Evolutionary conservation across 2,113 vertebrate genomes (phyloP).

Genomic region (Stictonetta naevosa): DNA sequence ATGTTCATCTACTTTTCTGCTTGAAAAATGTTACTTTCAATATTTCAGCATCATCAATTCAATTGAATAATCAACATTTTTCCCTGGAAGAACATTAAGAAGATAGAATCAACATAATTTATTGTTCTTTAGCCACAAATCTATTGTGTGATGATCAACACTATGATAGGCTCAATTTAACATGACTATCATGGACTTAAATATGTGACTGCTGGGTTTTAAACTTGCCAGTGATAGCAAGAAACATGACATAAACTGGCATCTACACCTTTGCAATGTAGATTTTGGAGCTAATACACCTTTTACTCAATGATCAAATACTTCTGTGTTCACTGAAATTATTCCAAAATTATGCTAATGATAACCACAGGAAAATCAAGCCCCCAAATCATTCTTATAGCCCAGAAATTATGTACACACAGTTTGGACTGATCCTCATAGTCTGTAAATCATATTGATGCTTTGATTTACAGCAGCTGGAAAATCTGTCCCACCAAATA

Average conservation of each 20-base stretch:
- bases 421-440: not conserved
- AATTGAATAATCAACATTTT: not conserved
- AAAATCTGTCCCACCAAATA: not conserved
- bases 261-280: not conserved
- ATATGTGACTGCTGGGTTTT: not conserved
- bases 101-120: not conserved
- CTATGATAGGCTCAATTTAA: not conserved
- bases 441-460: not conserved
- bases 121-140: not conserved
- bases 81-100: not conserved
- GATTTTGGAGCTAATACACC: not conserved
- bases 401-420: not conserved
- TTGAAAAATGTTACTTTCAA: conserved; percentile 44
- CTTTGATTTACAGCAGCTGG: not conserved
- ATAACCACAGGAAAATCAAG: not conserved
- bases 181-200: not conserved
- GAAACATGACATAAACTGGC: not conserved
- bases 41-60: conserved; percentile 34
- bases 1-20: not conserved
- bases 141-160: not conserved
- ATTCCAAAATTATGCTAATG: not conserved
- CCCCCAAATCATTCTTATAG: not conserved
- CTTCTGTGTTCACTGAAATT: not conserved
- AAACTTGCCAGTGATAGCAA: not conserved
- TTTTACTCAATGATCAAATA: not conserved